A percentile compares a stretch with the other conserved stretches of the same genome.
These are phyloP conservation scores for Callipepla squamata DNA, from an alignment of 2,113 vertebrate species.

Conservation along the genomic window DNA sequence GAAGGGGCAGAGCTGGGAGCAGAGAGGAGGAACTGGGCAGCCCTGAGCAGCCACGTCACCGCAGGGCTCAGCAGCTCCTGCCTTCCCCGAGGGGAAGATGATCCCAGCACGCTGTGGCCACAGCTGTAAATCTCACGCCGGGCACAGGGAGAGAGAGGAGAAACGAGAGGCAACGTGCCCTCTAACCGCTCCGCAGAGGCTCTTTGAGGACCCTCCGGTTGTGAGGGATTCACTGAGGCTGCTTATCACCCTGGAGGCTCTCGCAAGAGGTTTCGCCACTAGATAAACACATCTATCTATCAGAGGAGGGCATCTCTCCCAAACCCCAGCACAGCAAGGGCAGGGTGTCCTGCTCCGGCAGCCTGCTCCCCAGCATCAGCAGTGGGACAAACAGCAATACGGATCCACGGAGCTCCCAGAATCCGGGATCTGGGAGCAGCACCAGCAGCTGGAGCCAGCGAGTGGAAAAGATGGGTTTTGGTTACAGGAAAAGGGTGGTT, in stretches of 20 bases:
- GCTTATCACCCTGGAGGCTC: background rate
- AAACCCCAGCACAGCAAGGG: conserved; percentile 18
- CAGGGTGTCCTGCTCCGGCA: background rate
- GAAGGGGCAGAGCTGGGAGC: conserved; percentile 35
- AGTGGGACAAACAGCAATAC: background rate
- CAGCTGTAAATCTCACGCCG: background rate
- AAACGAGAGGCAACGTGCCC: background rate
- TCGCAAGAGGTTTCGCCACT: background rate
- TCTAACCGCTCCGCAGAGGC: background rate
- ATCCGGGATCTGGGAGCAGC: background rate
- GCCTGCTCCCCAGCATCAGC: background rate
- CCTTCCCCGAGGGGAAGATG: background rate
- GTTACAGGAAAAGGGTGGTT: conserved; percentile 6
- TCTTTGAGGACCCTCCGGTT: background rate
- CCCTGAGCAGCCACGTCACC: background rate
- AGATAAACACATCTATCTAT: conserved; percentile 6
- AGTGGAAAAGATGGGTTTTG: background rate
- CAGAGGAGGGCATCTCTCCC: background rate
- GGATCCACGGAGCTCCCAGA: background rate
- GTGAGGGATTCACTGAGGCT: background rate
- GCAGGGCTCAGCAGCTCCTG: background rate
- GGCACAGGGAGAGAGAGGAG: background rate
- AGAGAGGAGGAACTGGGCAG: background rate
- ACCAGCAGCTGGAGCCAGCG: background rate
- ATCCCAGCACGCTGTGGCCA: background rate